Conservation (phyloP, 2,888 invertebrate species). For the Encarsia formosa region DNA sequence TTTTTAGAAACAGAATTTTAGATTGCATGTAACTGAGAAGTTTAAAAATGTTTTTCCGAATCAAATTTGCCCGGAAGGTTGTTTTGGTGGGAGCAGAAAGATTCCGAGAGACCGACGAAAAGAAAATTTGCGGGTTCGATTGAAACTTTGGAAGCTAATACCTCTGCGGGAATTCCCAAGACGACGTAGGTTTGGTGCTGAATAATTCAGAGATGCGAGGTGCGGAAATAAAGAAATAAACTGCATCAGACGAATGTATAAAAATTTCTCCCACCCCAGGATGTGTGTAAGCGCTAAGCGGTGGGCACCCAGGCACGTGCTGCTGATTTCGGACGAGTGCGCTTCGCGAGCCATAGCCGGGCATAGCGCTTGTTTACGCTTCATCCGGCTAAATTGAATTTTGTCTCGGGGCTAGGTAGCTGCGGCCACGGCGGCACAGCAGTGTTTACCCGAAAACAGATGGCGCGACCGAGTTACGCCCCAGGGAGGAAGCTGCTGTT, state of each 20-base stretch:
- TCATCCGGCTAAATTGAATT: slow-evolving; percentile 46
- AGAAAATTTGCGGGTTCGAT: no score
- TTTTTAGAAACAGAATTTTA: no score
- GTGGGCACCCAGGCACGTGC: no score
- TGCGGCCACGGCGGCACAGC: slow-evolving; percentile 24
- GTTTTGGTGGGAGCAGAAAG: no score
- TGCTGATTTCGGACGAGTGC: slow-evolving; percentile 28
- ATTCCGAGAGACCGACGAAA: no score
- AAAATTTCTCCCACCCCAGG: not conserved
- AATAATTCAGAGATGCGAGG: slow-evolving; percentile 23
- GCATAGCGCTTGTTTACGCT: slow-evolving; percentile 41
- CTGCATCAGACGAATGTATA: not conserved
- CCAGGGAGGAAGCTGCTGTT: slow-evolving; percentile 26
- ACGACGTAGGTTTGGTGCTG: slow-evolving; percentile 5
- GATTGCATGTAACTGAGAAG: no score
- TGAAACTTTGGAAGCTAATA: no score
- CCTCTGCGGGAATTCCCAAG: not conserved
- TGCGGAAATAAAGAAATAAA: slow-evolving; percentile 15
- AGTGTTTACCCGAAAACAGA: slow-evolving; percentile 47
- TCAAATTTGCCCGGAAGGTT: no score
- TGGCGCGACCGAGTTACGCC: slow-evolving; percentile 42
- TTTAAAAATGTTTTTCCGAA: no score
- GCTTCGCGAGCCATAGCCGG: slow-evolving; percentile 32
- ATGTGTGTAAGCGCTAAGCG: no score
- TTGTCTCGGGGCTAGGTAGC: slow-evolving; percentile 41